Percentiles rank a stretch among this genome's conserved stretches.
phyloP scores from a whole-genome alignment of 1,140 invertebrate species.

The Nymphalis io region DNA sequence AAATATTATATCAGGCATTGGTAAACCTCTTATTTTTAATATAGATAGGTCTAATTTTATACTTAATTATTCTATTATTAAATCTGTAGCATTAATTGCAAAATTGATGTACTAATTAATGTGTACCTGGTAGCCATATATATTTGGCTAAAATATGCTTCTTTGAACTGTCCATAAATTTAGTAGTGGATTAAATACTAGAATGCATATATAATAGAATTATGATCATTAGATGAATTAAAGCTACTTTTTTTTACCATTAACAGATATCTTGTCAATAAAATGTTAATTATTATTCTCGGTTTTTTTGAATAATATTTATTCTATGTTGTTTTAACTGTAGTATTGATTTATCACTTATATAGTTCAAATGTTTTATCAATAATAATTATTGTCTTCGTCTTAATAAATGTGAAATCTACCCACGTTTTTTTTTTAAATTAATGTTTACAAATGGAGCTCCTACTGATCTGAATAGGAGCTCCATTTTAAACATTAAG shows the following conservation, averaged over 20 bases:
- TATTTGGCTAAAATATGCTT: constrained; percentile 44
- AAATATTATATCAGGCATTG: not conserved
- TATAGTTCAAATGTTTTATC: constrained; percentile 22
- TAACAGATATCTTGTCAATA: constrained; percentile 16
- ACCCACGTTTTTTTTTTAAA: constrained; percentile 8
- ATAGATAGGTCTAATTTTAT: constrained; percentile 1
- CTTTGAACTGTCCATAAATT: constrained; percentile 42
- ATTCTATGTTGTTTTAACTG: constrained; percentile 2
- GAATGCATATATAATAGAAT: not conserved
- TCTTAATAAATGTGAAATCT: constrained; percentile 35
- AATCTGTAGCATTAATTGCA: constrained; percentile 18
- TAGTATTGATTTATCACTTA: constrained; percentile 15
- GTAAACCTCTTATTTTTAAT: not conserved
- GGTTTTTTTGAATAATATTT: constrained; percentile 20
- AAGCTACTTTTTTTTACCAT: constrained; percentile 5
- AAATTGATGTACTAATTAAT: constrained; percentile 49
- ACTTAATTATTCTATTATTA: not conserved
- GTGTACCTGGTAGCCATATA: constrained; percentile 52
- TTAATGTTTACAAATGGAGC: not conserved
- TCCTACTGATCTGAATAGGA: too few species aligned
- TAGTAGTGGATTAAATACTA: constrained; percentile 4
- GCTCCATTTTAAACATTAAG: too few species aligned
- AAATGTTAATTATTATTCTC: constrained; percentile 11
- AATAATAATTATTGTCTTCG: constrained; percentile 15
- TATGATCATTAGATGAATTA: constrained; percentile 1